Evolutionary conservation across 2,888 invertebrate species (phyloP).

Genomic region (Troides helena): DNA sequence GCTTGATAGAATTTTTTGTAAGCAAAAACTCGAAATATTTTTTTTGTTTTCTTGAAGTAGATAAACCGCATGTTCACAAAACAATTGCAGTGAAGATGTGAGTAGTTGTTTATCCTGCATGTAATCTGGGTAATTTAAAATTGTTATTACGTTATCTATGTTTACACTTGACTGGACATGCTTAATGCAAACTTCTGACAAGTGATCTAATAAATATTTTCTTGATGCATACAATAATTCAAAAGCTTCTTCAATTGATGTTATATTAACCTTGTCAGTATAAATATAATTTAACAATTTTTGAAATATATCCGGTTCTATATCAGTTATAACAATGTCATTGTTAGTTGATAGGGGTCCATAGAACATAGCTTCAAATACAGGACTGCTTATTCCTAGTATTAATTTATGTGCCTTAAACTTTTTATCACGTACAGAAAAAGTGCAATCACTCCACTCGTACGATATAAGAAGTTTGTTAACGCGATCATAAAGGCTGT

Average conservation of each 20-base stretch:
- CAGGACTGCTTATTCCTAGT: conserved; percentile 83
- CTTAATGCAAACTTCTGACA: conserved; percentile 72
- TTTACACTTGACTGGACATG: conserved; percentile 78
- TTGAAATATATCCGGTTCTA: conserved; percentile 81
- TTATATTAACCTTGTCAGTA: conserved; percentile 78
- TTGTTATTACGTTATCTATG: conserved; percentile 79
- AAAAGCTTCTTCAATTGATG: conserved; percentile 81
- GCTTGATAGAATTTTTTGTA: conserved; percentile 73
- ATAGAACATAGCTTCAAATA: conserved; percentile 85
- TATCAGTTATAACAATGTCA: conserved; percentile 79
- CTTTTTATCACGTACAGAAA: conserved; percentile 72
- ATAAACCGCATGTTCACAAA: conserved; percentile 78
- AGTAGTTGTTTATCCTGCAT: conserved; percentile 79
- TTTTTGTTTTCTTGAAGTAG: conserved; percentile 72
- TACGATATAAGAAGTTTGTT: conserved; percentile 70
- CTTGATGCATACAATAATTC: conserved; percentile 82
- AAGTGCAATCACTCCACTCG: conserved; percentile 82
- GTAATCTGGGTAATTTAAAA: conserved; percentile 81
- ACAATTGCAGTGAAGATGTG: conserved; percentile 75
- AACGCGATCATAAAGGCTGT: conserved; percentile 69
- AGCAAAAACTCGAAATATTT: conserved; percentile 71
- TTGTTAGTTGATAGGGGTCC: conserved; percentile 78
- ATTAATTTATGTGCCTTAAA: conserved; percentile 82
- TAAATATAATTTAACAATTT: conserved; percentile 82
- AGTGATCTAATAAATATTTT: conserved; percentile 82